Evolutionary conservation across 2,797 vertebrate genomes (phyloP).

Genomic region (Moxostoma hubbsi): DNA sequence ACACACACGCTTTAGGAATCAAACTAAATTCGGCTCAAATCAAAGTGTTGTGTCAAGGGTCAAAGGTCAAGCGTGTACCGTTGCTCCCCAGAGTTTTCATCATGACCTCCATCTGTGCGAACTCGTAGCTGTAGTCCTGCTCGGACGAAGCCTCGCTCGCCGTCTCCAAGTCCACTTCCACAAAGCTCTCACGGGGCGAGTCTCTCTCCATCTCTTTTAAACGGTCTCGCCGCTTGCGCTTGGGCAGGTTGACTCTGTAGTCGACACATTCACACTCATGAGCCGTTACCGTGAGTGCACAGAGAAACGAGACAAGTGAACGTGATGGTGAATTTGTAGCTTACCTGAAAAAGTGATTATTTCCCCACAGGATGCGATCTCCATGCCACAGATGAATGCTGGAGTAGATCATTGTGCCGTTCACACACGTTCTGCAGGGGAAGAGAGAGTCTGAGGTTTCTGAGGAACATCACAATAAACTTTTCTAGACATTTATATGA

Average conservation of each 20-base stretch:
- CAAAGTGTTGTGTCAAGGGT: too few species aligned
- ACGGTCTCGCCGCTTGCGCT: slow-evolving; percentile 91
- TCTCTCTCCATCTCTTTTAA: slow-evolving; percentile 92
- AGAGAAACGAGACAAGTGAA: background rate
- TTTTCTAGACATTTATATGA: background rate
- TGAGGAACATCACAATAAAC: slow-evolving; percentile 7
- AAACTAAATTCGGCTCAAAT: too few species aligned
- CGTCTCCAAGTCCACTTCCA: slow-evolving; percentile 89
- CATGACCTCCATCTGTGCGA: slow-evolving; percentile 99
- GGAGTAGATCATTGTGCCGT: slow-evolving; percentile 85
- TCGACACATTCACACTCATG: background rate
- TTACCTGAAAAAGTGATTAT: slow-evolving; percentile 99
- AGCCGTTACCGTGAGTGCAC: background rate
- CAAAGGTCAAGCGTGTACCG: slow-evolving; percentile 71
- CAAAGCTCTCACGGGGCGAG: slow-evolving; percentile 74
- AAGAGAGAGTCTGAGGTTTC: slow-evolving; percentile 28
- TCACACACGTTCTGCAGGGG: slow-evolving; percentile 89
- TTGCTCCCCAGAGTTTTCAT: slow-evolving; percentile 97
- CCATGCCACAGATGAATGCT: slow-evolving; percentile 93
- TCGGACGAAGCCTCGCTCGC: slow-evolving; percentile 96
- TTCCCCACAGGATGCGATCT: slow-evolving; percentile 97
- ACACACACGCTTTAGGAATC: background rate
- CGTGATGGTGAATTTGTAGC: background rate
- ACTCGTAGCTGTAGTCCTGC: slow-evolving; percentile 97
- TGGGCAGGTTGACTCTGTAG: slow-evolving; percentile 91